Base-by-base conservation (phyloP, 1,140 invertebrate species). In the Rhyzopertha dominica region DNA sequence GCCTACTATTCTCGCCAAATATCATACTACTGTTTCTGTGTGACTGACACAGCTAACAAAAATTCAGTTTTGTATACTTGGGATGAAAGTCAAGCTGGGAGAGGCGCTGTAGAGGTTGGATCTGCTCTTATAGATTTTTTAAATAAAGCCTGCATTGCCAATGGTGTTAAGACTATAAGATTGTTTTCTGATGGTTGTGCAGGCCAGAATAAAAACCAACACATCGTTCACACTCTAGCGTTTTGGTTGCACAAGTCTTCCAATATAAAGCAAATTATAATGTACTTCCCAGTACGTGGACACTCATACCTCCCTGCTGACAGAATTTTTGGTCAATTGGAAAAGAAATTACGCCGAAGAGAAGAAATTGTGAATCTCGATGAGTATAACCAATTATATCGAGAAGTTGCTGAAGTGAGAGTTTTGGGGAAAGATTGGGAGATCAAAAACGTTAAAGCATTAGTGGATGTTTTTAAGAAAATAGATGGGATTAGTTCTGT, bases 301-400 rank as follows among this genome's bases (percentile, higher is more conserved):
- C 50, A 61, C 31, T 40, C 18, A 12, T 61, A 39, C 28, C 23
- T 63, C 25, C 57, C 61, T 19, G 49, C 56, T 16, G 58, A 61
- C 31, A 35, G 56, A 29, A 40, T 53, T 9, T 59, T 63, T 45
- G 61, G 56, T 26, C 17, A 52, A 24, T 50, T 53, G 24, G 59
- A 60, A 40, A 59, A 60, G 49, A 10, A 32, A 5, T 29, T 63
- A 17, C 40, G 47, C 24, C 55, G 49, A 42, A 34, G 47, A 16
- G 19, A 36, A 13, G 31, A 23, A 2, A 52, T 60, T 8, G 13
- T 30, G 10, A 14, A 20, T 9, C 49, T 43, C 22, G 23, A 41
- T 13, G 47, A 43, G 30, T 55, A 55, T 41, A 28, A 12, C 28
- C 10, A 40, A 28, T 26, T 40, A 26, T 28, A 40, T 28, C 13